These are phyloP conservation scores for Apantesis nais DNA, from an alignment of 2,888 invertebrate species.

Conservation along the genomic window DNA sequence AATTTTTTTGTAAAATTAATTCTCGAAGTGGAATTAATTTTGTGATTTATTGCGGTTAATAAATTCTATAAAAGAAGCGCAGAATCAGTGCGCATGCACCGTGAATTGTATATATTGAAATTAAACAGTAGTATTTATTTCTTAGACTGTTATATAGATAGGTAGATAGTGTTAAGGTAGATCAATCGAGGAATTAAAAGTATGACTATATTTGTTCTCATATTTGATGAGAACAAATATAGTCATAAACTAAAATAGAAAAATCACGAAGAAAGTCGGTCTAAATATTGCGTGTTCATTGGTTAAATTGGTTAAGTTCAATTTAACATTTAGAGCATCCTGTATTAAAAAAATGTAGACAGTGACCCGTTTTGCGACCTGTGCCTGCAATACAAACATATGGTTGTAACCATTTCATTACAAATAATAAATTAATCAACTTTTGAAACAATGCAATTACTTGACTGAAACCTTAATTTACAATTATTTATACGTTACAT, in stretches of 20 bases:
- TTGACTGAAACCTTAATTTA: background rate
- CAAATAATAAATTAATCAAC: conserved; percentile 8
- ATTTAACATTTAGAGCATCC: background rate
- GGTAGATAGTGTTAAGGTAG: no score
- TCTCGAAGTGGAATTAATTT: background rate
- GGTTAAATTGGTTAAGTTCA: background rate
- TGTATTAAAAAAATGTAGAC: conserved; percentile 16
- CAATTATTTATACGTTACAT: background rate
- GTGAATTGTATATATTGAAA: no score
- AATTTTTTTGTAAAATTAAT: conserved; percentile 1
- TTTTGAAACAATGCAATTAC: background rate
- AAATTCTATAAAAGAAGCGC: no score
- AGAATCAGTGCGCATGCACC: no score
- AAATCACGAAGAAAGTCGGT: background rate
- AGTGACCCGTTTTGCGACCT: conserved; percentile 14
- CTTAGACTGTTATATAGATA: no score
- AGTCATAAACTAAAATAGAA: no score
- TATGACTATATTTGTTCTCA: no score
- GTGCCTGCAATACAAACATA: conserved; percentile 7
- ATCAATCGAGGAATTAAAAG: no score
- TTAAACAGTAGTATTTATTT: no score
- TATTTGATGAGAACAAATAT: no score
- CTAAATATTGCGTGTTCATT: background rate
- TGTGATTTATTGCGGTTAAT: background rate
- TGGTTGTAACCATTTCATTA: background rate